Evolutionary conservation across 2,797 vertebrate genomes (phyloP).

Genomic region (Eulemur rubriventer): DNA sequence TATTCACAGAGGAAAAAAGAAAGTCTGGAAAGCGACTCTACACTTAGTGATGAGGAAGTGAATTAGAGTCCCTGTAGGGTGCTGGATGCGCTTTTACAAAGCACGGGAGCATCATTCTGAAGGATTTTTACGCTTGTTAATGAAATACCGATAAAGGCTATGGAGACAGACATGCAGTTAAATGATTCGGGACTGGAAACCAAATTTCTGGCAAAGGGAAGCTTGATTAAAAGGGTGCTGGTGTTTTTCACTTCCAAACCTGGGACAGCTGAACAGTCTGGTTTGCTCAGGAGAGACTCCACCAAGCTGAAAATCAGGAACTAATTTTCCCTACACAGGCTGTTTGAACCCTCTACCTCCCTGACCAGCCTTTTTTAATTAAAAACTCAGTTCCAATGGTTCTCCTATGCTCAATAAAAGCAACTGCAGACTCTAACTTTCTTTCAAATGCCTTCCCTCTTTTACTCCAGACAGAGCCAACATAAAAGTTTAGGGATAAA

Average conservation of each 20-base stretch:
- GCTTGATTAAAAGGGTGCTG: neutral
- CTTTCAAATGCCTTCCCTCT: neutral
- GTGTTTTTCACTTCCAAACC: slow-evolving; percentile 5
- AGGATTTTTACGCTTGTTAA: slow-evolving; percentile 20
- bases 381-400: neutral
- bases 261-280: neutral
- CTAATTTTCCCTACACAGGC: neutral
- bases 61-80: neutral
- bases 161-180: neutral
- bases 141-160: slow-evolving; percentile 45
- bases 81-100: neutral
- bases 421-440: neutral
- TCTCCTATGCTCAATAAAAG: slow-evolving; percentile 20
- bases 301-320: neutral
- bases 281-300: neutral
- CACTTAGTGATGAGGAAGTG: neutral
- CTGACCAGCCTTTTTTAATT: slow-evolving; percentile 49
- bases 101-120: neutral
- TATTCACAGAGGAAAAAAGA: neutral
- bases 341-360: neutral
- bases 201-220: neutral
- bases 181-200: neutral
- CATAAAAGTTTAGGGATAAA: slow-evolving; percentile 26
- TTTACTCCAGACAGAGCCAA: neutral
- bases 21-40: neutral